Base-by-base conservation (phyloP, 2,113 vertebrate species). In the Octodon degus region DNA sequence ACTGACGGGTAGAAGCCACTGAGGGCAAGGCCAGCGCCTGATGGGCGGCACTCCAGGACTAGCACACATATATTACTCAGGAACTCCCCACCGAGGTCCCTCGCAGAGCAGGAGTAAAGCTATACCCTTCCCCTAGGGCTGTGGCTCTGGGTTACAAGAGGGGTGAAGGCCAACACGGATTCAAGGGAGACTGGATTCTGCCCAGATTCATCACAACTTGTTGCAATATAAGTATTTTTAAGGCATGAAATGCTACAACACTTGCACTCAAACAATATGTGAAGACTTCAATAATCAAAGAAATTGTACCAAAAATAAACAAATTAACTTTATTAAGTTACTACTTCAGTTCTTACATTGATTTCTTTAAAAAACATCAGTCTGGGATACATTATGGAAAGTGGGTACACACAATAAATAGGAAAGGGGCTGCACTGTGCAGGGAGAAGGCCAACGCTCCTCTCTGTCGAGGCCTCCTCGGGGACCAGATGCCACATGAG, bases 341-440 rank as follows among this genome's bases (percentile, higher is more conserved):
- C 30, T 53, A 80, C 47, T 55, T 80, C 50, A 80, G 77, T 80
- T 30, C 50, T 55, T 55, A 80, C 77, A 80, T 11, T 80, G 77
- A 80, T 80, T 80, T 30, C 55, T 80, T 80, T 80, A 90, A 97
- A 96, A 97, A 97, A 94, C 87, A 95, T 10, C 82, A 82, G 96
- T 93, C 67, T 92, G 85, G 93, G 96, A 96, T 95, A 93, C 60
- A 94, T 94, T 94, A 96, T 50, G 79, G 40, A 88, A 96, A 96
- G 85, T 96, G 95, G 95, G 68, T 80, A 93, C 63, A 97, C 83
- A 87, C 34, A 97, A 96, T 97, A 97, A 97, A 97, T 97, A 97
- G 74, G 91, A 95, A 93, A 82, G 74, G 60, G 58, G 79, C 88
- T 86, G 68, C 7, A 30, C 2, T 60, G 65, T 91, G 82, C 65